phyloP scores from a whole-genome alignment of 1,140 invertebrate species.

The Cherax destructor region DNA sequence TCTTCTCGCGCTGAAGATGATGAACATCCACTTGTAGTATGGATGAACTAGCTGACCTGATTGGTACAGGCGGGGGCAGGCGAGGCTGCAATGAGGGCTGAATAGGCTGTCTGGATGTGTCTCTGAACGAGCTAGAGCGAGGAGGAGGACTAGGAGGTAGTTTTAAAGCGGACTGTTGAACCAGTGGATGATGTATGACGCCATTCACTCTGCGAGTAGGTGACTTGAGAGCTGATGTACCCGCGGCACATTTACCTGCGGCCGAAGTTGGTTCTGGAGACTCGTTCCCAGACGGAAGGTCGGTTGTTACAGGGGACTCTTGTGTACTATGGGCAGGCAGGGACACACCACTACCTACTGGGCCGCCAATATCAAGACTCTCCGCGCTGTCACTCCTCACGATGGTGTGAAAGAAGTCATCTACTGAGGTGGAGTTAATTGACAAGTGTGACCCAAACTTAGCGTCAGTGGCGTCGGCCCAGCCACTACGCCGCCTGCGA shows the following conservation, averaged over 20 bases:
- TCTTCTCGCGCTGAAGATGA: background rate
- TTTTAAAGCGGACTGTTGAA: background rate
- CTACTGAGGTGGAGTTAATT: background rate
- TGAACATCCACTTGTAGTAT: conserved; percentile 33
- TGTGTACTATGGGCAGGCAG: background rate
- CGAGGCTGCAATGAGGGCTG: background rate
- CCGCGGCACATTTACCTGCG: background rate
- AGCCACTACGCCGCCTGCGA: background rate
- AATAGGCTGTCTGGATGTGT: background rate
- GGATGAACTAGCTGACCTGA: conserved; percentile 9
- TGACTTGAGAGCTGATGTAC: background rate
- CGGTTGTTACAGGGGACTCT: background rate
- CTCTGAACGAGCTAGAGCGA: conserved; percentile 33
- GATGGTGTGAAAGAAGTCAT: background rate
- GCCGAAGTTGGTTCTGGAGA: background rate
- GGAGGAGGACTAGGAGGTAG: conserved; percentile 43
- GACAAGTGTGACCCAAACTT: conserved; percentile 8
- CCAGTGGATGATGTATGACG: background rate
- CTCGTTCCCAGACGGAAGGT: background rate
- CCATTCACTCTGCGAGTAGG: conserved; percentile 14
- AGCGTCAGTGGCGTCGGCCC: background rate
- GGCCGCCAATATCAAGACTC: background rate
- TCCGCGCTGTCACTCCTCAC: background rate
- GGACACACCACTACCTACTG: background rate
- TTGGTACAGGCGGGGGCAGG: conserved; percentile 17